Evolutionary conservation across 2,888 invertebrate species (phyloP), one percentile per base, ranked within the genome.

Genomic region (Cerastis leucographa): DNA sequence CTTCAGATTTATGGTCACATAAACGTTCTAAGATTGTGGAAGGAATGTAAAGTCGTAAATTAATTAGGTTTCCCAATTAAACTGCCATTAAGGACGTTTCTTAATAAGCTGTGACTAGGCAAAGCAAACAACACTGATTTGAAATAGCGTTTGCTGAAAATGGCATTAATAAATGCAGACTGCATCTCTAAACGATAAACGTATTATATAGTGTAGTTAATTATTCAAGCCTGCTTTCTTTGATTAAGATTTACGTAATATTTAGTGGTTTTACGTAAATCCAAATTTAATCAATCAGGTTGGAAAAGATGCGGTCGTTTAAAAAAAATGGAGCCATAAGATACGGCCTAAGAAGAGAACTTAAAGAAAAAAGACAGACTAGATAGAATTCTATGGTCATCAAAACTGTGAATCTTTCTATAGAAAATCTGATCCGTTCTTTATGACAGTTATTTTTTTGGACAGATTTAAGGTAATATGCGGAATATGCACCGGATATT

Each of bases 1-100:
- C 12, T 62, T 64, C n/a, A 75, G 75, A 81, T 85, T 84, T 85
- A 81, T 42, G 40, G 25, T n/a, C 29, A 19, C 40, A 76, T 76
- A 72, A 76, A 76, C 64, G 19, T 70, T 51, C 22, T 64, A 0
- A 67, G 85, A 85, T 85, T 78, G 77, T 68, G 56, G 29, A 72
- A 71, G 56, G 72, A 80, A 74, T 76, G 62, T 80, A 8, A 42
- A 68, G 40, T 71, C 56, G 40, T 78, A 77, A 78, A 81, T 78
- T 72, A 76, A 76, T 76, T 73, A 69, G 82, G 78, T 78, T 71
- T 74, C 64, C 72, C 59, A 76, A 71, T 74, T 69, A 71, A 66
- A 46, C 54, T 61, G 49, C 14, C 56, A n/a, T 80, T 71, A 44
- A 74, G 19, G n/a, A 54, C 14, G 22, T 74, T 49, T 61, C n/a